Evolutionary conservation across 2,797 vertebrate genomes (phyloP).

Genomic region (Schizopygopsis pylzovi): DNA sequence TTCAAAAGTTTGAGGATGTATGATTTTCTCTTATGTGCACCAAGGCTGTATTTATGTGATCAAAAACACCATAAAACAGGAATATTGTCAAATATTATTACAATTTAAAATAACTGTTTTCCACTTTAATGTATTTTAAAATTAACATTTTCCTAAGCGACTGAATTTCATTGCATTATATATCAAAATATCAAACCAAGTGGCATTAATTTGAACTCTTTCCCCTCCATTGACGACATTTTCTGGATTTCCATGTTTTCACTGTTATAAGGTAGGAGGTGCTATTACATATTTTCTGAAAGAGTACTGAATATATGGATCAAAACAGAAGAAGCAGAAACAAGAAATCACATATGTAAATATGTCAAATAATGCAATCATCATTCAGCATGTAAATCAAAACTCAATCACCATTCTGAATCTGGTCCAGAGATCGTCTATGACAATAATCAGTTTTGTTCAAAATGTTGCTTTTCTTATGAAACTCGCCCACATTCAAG

Average conservation of each 20-base stretch:
- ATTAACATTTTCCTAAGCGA: neutral
- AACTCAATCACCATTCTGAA: neutral
- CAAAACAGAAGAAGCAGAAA: neutral
- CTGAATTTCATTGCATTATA: neutral
- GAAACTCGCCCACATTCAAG: neutral
- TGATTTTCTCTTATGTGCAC: neutral
- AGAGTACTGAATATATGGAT: neutral
- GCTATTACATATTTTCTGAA: neutral
- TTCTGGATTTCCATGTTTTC: too few relatives aligned
- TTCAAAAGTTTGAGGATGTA: neutral
- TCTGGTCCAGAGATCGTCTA: neutral
- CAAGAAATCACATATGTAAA: neutral
- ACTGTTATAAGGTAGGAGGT: too few relatives aligned
- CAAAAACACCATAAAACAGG: neutral
- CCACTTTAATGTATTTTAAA: neutral
- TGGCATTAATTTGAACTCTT: neutral
- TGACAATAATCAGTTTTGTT: neutral
- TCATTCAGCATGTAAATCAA: neutral
- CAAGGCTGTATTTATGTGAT: neutral
- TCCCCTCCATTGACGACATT: too few relatives aligned
- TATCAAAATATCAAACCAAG: neutral
- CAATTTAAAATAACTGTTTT: neutral
- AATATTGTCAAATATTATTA: neutral
- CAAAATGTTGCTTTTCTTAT: neutral
- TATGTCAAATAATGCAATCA: neutral